Evolutionary conservation across 2,113 vertebrate species (phyloP).

Genomic region (Cichladusa arquata): DNA sequence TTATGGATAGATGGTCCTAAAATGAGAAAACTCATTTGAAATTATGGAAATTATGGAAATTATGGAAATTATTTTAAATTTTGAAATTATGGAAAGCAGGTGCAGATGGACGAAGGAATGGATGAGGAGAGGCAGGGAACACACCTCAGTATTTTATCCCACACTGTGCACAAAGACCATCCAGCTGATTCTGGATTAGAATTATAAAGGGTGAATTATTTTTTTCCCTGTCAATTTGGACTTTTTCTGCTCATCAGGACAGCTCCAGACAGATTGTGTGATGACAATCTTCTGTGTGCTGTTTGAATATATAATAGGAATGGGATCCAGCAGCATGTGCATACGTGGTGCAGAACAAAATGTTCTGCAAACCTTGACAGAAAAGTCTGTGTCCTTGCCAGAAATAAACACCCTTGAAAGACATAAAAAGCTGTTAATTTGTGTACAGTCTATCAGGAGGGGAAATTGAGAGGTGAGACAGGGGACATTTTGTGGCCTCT

Average conservation of each 20-base stretch:
- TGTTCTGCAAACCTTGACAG: constrained; percentile 61
- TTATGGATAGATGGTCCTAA: neutral
- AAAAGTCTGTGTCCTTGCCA: constrained; percentile 56
- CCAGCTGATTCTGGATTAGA: neutral
- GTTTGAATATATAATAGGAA: constrained; percentile 53
- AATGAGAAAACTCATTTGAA: neutral
- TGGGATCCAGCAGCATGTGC: constrained; percentile 41
- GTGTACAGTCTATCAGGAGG: constrained; percentile 34
- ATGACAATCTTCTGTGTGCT: constrained; percentile 27
- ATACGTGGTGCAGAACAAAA: constrained; percentile 53
- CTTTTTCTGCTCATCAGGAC: constrained; percentile 7
- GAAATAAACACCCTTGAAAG: constrained; percentile 62
- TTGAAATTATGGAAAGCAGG: neutral
- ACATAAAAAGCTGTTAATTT: constrained; percentile 29
- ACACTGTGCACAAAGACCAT: rapidly evolving
- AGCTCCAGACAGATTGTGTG: constrained; percentile 48
- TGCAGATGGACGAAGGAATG: neutral
- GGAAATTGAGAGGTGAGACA: constrained; percentile 12
- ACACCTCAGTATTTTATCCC: neutral
- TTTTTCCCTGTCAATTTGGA: neutral
- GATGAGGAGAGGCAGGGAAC: neutral
- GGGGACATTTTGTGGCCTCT: neutral
- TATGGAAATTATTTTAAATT: no score
- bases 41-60: no score
- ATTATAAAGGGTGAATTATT: neutral